Percentiles rank a stretch among this genome's conserved stretches.
Evolutionary conservation across 2,797 vertebrate genomes (phyloP).

Genomic region (Protonibea diacanthus): DNA sequence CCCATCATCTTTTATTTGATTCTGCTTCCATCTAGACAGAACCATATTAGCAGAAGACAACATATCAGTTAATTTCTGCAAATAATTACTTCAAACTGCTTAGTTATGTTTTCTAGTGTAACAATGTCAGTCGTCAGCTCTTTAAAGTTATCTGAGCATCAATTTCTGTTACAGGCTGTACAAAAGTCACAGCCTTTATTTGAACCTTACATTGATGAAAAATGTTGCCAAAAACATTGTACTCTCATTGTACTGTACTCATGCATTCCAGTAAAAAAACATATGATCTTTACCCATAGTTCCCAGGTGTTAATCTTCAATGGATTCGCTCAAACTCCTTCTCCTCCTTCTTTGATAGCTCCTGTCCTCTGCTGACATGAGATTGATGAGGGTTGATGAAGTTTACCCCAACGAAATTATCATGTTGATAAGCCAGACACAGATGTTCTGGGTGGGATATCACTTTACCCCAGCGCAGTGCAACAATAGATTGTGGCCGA

Average conservation of each 20-base stretch:
- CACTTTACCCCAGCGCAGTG: constrained; percentile 81
- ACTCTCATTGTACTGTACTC: too few species aligned
- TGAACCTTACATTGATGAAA: too few species aligned
- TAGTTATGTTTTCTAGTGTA: too few species aligned
- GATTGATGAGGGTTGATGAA: constrained; percentile 6
- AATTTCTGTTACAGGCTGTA: too few species aligned
- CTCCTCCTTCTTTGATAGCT: background rate
- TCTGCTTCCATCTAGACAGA: background rate
- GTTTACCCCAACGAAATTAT: background rate
- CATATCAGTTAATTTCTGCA: background rate
- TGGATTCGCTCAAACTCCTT: background rate
- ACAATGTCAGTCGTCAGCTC: too few species aligned
- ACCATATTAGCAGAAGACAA: background rate
- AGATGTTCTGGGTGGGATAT: constrained; percentile 79
- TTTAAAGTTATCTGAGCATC: too few species aligned
- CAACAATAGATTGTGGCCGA: constrained; percentile 84
- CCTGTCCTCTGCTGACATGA: background rate
- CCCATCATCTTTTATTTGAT: background rate
- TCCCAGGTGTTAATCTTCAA: too few species aligned
- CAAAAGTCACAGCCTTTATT: too few species aligned
- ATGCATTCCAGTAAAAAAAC: background rate
- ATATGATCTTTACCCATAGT: background rate
- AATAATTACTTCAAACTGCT: background rate
- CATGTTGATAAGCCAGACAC: constrained; percentile 56
- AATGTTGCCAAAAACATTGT: too few species aligned